A percentile compares a stretch with the other conserved stretches of the same genome.
These are phyloP conservation scores for Taeniopygia guttata DNA, from an alignment of 2,797 vertebrate genomes.

Conservation along the genomic window DNA sequence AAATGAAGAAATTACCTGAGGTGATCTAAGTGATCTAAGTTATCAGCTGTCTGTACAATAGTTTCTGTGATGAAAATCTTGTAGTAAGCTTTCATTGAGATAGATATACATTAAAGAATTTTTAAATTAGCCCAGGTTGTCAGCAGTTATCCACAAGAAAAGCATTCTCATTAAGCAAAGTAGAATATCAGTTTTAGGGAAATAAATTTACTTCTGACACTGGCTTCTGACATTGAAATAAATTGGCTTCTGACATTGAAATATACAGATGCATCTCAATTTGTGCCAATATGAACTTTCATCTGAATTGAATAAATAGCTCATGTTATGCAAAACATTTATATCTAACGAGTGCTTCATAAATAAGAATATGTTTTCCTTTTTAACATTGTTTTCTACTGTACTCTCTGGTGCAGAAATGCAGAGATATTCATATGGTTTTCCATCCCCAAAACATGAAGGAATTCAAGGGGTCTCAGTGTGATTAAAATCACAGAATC, in stretches of 20 bases:
- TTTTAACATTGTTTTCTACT: not conserved
- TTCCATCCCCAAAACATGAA: not conserved
- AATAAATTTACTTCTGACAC: conserved; percentile 15
- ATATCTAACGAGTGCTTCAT: not conserved
- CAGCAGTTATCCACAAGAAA: not conserved
- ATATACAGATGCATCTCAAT: not conserved
- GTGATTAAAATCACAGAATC: not conserved
- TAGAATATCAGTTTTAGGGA: not conserved
- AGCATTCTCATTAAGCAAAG: conserved; percentile 3
- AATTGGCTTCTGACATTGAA: not conserved
- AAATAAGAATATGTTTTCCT: not conserved
- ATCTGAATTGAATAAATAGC: not conserved
- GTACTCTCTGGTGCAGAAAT: not conserved
- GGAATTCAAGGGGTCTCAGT: not conserved
- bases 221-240: not conserved
- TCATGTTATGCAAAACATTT: not conserved
- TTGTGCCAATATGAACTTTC: conserved; percentile 6
- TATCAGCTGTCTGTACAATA: not conserved
- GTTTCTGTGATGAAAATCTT: not conserved
- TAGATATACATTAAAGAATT: not conserved
- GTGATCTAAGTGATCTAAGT: not conserved
- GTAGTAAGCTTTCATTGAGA: not conserved
- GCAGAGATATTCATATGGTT: not conserved
- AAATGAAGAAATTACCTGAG: not conserved
- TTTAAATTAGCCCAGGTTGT: not conserved